Evolutionary conservation across 2,797 vertebrate species (phyloP).

Genomic region (Tauraco hartlaubi): DNA sequence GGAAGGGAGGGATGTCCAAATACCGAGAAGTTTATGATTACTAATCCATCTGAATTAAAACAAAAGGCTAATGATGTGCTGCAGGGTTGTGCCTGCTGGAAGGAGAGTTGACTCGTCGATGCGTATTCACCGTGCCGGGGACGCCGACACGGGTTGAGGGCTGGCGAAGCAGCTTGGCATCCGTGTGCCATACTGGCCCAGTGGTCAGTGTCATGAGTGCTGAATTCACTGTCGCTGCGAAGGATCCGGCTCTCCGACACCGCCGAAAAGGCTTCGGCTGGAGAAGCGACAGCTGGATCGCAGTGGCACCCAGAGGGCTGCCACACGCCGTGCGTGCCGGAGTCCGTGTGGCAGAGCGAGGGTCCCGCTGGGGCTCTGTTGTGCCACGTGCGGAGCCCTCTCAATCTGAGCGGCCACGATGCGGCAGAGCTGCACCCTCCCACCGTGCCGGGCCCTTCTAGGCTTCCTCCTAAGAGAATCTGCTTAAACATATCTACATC

Average conservation of each 20-base stretch:
- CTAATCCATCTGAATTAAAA: neutral
- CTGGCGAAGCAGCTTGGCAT: neutral
- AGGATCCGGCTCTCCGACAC: neutral
- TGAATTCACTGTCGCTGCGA: neutral
- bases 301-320: slow-evolving; percentile 74
- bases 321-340: neutral
- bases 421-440: neutral
- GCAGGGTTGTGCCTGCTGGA: neutral
- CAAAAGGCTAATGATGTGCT: neutral
- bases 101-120: neutral
- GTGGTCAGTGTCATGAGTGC: neutral
- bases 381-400: neutral
- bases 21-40: neutral
- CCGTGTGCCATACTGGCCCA: neutral
- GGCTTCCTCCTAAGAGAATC: neutral
- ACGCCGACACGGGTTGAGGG: neutral
- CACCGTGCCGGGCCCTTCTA: fast-evolving
- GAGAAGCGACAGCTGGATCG: slow-evolving; percentile 44
- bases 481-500: neutral
- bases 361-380: neutral
- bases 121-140: neutral
- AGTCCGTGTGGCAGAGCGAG: neutral
- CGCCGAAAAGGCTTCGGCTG: neutral
- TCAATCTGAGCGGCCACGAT: neutral
- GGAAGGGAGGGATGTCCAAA: neutral